Conservation (phyloP, 2,888 invertebrate genomes). For the Callimorpha dominula region DNA sequence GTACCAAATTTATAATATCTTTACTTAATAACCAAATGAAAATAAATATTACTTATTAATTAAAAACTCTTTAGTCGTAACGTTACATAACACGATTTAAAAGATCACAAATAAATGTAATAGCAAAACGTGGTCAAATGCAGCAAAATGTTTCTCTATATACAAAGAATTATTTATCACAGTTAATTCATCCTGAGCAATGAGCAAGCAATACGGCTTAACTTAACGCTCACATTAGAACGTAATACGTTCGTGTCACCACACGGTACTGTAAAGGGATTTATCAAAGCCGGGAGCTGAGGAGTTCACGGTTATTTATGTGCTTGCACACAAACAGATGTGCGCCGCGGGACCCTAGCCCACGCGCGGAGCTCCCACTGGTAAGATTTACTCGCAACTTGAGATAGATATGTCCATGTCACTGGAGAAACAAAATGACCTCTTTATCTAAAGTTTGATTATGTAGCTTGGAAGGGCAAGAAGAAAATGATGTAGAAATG, state of each 20-base stretch:
- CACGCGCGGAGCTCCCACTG: constrained; percentile 59
- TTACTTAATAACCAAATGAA: too few species aligned
- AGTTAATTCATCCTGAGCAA: constrained; percentile 1
- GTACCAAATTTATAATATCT: too few species aligned
- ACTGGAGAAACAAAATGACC: constrained; percentile 47
- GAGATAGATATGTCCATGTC: constrained; percentile 53
- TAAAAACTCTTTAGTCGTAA: too few species aligned
- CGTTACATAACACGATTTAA: background rate
- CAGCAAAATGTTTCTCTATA: background rate
- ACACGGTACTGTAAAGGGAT: constrained; percentile 60
- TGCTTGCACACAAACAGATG: constrained; percentile 64
- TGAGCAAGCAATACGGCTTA: constrained; percentile 15
- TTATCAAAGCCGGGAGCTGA: constrained; percentile 73
- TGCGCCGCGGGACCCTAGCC: constrained; percentile 70
- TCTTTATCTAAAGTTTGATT: constrained; percentile 25
- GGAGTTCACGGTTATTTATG: constrained; percentile 60
- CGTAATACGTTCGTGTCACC: constrained; percentile 67
- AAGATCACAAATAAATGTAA: background rate
- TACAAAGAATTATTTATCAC: constrained; percentile 8
- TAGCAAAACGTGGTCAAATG: background rate
- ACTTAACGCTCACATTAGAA: constrained; percentile 34
- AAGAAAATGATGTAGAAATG: constrained; percentile 3
- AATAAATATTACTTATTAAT: too few species aligned
- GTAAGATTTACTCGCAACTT: constrained; percentile 46
- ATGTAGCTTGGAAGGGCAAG: constrained; percentile 5